phyloP scores from a whole-genome alignment of 2,797 vertebrate species.

The Scarus forsteni region DNA sequence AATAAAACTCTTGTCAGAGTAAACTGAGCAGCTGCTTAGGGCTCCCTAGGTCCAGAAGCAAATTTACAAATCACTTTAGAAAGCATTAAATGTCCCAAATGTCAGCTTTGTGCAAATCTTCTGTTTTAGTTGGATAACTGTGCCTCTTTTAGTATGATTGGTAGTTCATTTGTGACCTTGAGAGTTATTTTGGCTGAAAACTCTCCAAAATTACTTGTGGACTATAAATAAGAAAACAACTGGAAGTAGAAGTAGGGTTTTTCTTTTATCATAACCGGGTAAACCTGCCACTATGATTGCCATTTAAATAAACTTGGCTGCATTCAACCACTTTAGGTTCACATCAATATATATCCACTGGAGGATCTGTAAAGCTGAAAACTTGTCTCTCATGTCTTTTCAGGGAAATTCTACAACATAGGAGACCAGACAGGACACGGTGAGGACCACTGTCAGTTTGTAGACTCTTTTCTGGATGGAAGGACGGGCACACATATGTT shows the following conservation, averaged over 20 bases:
- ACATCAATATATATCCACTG: not conserved
- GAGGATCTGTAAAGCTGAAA: too few species aligned
- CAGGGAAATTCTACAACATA: constrained; percentile 97
- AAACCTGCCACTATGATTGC: not conserved
- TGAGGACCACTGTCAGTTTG: constrained; percentile 99
- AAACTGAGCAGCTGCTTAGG: not conserved
- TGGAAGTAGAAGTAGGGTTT: not conserved
- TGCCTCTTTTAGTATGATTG: not conserved
- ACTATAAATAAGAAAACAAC: too few species aligned
- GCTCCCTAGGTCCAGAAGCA: not conserved
- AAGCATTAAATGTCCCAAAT: not conserved
- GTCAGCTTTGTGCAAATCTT: not conserved
- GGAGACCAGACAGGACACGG: constrained; percentile 95
- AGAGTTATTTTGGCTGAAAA: too few species aligned
- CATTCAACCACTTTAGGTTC: not conserved
- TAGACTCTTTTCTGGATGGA: constrained; percentile 97
- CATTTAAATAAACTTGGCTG: not conserved
- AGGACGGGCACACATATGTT: constrained; percentile 89
- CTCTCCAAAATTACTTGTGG: too few species aligned
- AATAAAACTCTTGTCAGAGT: too few species aligned
- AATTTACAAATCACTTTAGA: constrained; percentile 1
- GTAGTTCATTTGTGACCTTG: too few species aligned
- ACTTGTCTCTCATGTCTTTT: constrained; percentile 14
- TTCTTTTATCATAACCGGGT: too few species aligned
- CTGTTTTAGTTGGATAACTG: not conserved